Conservation (phyloP, 2,113 vertebrate species). For the Lipophrys pholis region DNA sequence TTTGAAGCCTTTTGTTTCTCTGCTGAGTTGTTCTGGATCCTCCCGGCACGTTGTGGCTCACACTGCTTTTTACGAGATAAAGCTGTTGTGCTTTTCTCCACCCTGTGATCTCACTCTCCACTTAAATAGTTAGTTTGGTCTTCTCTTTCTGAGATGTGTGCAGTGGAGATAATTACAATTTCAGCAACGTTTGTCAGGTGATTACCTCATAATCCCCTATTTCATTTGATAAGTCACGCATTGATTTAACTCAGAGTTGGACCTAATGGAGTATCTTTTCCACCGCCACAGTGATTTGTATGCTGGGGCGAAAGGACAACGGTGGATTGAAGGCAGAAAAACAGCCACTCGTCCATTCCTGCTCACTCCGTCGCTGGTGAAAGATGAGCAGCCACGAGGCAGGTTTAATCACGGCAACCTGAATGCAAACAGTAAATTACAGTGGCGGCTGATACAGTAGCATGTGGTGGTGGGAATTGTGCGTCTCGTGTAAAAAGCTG, state of each 20-base stretch:
- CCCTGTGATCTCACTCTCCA: slow-evolving; percentile 68
- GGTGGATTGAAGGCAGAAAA: slow-evolving; percentile 78
- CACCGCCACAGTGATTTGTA: slow-evolving; percentile 79
- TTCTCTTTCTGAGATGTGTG: slow-evolving; percentile 67
- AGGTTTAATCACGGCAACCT: slow-evolving; percentile 68
- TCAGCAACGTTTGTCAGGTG: slow-evolving; percentile 82
- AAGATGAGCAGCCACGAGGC: slow-evolving; percentile 64
- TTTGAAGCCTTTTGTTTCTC: slow-evolving; percentile 12
- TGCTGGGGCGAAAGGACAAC: slow-evolving; percentile 76
- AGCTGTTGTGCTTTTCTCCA: slow-evolving; percentile 70
- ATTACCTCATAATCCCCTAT: slow-evolving; percentile 85
- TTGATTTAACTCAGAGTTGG: slow-evolving; percentile 81
- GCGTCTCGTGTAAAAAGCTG: slow-evolving; percentile 25
- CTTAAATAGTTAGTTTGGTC: slow-evolving; percentile 79
- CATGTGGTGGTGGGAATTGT: slow-evolving; percentile 32
- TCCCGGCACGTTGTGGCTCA: slow-evolving; percentile 38
- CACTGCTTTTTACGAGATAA: slow-evolving; percentile 48
- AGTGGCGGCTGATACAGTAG: slow-evolving; percentile 53
- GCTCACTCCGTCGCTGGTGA: slow-evolving; percentile 39
- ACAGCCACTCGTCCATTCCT: slow-evolving; percentile 63
- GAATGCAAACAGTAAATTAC: slow-evolving; percentile 69
- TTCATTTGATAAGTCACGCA: slow-evolving; percentile 85
- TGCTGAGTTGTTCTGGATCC: slow-evolving; percentile 19
- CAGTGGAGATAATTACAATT: slow-evolving; percentile 83
- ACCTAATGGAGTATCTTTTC: slow-evolving; percentile 84